These are phyloP conservation scores for Plodia interpunctella DNA, from an alignment of 1,140 invertebrate genomes.

Conservation along the genomic window DNA sequence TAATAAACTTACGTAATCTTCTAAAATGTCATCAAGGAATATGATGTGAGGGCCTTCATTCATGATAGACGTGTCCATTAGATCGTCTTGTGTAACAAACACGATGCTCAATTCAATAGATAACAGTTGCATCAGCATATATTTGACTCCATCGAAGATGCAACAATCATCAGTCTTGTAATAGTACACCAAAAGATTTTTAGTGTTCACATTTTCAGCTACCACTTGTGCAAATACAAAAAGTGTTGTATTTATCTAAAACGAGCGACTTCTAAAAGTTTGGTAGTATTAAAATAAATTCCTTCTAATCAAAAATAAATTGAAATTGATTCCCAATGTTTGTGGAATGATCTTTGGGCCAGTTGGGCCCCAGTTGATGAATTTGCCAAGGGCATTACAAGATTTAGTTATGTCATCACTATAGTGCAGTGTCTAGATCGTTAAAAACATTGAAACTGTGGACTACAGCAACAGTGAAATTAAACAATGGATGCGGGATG, in stretches of 20 bases:
- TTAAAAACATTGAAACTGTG: too few species aligned
- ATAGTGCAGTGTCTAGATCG: too few species aligned
- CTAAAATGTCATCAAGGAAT: not conserved
- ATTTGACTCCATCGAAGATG: not conserved
- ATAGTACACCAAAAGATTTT: not conserved
- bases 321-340: too few species aligned
- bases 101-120: not conserved
- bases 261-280: too few species aligned
- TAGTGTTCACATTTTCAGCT: not conserved
- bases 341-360: too few species aligned
- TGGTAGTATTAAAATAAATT: too few species aligned
- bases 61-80: not conserved
- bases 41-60: not conserved
- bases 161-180: not conserved
- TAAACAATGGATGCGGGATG: too few species aligned
- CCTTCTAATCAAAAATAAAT: too few species aligned
- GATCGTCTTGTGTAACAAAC: not conserved
- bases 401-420: too few species aligned
- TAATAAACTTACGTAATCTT: not conserved
- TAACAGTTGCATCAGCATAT: not conserved
- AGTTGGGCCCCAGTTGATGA: too few species aligned
- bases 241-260: not conserved
- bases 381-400: too few species aligned
- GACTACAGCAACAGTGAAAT: too few species aligned
- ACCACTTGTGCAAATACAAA: not conserved